Base-by-base conservation (phyloP, 2,888 invertebrate species). In the Drosophila paranaensis region DNA sequence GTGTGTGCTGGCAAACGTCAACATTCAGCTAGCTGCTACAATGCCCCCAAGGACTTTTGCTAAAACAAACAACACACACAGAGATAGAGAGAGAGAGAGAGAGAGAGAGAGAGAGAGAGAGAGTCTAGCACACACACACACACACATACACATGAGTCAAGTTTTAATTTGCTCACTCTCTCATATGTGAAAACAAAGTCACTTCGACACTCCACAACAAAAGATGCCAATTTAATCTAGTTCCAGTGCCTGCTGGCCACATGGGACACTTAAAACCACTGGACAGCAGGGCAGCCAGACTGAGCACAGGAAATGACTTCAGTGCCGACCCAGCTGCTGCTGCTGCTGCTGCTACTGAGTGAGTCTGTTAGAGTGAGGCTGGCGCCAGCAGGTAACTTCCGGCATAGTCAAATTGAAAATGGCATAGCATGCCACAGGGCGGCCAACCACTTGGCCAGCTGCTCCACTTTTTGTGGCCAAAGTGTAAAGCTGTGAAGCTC, bases 211-310 rank as follows among this genome's bases (percentile, higher is more conserved):
- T 75, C 74, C 58, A 81, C 76, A 85, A 88, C 81, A 89, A 91
- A 90, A 90, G 89, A 90, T 91, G 91, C 91, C 91, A 91, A 91
- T 91, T 91, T 91, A 90, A 91, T 91, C 90, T 88, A 90, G 86
- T 84, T 78, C 86, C 79, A 75, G 79, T 87, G 73, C 85, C 91
- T 82, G 84, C 83, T 85, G 91, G 91, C 90, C 91, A 91, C 91
- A 91, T 91, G 91, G 91, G 91, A 91, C 75, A 75, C 75, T 75
- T 75, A 75, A 78, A 75, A 75, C 75, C 66, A 46, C 57, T 45
- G 57, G 25, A 65, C 48, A 46, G 6, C 74, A 46, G 62, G 33
- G 25, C 46, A 30, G 53, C 53, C 61, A 53, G 71, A 66, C 81
- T 62, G 64, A 45, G 71, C 69, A 76, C 90, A 89, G 85, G 89